Evolutionary conservation across 2,113 vertebrate species (phyloP).

Genomic region (Ahaetulla prasina): DNA sequence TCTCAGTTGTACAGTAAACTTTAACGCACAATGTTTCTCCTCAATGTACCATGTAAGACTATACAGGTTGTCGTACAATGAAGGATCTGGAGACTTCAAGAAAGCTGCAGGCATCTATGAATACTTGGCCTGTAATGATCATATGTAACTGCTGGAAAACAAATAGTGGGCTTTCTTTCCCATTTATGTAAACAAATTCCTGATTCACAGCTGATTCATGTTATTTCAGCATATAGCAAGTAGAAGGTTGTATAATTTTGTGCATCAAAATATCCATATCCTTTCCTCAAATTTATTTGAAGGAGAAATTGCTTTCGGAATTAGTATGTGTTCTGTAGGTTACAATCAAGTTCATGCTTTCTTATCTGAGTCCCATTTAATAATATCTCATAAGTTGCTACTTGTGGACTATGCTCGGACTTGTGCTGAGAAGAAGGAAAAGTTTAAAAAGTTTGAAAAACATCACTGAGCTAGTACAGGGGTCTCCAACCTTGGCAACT

Average conservation of each 20-base stretch:
- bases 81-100: background rate
- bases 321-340: background rate
- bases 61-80: background rate
- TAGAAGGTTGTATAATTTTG: background rate
- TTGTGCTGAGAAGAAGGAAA: background rate
- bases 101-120: background rate
- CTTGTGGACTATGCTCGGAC: background rate
- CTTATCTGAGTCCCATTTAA: background rate
- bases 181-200: background rate
- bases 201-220: background rate
- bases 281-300: background rate
- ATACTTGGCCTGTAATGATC: background rate
- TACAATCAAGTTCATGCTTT: background rate
- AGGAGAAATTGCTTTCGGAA: background rate
- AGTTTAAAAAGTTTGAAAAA: background rate
- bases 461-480: background rate
- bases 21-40: background rate
- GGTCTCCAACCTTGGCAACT: no score
- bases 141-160: background rate
- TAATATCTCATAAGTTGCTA: background rate
- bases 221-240: background rate
- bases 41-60: background rate
- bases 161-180: background rate
- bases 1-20: background rate
- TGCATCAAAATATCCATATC: background rate